phyloP scores from a whole-genome alignment of 2,113 vertebrate species.

The Ahaetulla prasina region DNA sequence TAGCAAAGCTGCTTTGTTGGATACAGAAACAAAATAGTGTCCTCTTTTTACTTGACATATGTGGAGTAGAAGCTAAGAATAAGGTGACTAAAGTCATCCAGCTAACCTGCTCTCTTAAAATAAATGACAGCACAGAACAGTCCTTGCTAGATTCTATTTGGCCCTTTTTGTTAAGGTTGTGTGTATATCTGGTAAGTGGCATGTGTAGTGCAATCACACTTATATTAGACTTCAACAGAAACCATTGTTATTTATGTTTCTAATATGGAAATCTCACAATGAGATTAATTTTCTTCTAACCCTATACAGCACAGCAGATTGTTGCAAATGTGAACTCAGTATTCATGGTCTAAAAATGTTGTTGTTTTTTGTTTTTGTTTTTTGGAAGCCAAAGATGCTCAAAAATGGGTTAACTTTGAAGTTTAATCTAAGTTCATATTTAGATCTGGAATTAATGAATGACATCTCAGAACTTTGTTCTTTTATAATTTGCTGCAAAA shows the following conservation, averaged over 20 bases:
- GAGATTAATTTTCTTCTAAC: not conserved
- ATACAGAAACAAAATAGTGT: not conserved
- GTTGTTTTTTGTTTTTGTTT: too few relatives aligned
- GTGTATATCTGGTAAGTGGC: too few relatives aligned
- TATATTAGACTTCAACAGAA: not conserved
- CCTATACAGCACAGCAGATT: not conserved
- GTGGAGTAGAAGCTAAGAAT: not conserved
- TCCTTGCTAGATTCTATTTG: too few relatives aligned
- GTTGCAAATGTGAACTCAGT: not conserved
- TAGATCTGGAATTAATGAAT: not conserved
- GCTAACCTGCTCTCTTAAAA: not conserved
- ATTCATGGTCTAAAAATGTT: not conserved
- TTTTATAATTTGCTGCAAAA: not conserved
- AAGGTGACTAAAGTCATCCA: not conserved
- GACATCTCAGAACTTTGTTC: not conserved
- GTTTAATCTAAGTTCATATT: not conserved
- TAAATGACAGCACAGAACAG: not conserved
- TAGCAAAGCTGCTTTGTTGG: not conserved
- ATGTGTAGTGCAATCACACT: not conserved
- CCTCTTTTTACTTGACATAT: not conserved
- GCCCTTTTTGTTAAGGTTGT: not conserved
- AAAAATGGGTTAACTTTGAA: not conserved
- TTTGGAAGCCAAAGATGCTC: not conserved
- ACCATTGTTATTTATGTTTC: not conserved
- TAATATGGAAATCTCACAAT: not conserved